Evolutionary conservation across 1,140 invertebrate species (phyloP).

Genomic region (Zaprionus davidi): DNA sequence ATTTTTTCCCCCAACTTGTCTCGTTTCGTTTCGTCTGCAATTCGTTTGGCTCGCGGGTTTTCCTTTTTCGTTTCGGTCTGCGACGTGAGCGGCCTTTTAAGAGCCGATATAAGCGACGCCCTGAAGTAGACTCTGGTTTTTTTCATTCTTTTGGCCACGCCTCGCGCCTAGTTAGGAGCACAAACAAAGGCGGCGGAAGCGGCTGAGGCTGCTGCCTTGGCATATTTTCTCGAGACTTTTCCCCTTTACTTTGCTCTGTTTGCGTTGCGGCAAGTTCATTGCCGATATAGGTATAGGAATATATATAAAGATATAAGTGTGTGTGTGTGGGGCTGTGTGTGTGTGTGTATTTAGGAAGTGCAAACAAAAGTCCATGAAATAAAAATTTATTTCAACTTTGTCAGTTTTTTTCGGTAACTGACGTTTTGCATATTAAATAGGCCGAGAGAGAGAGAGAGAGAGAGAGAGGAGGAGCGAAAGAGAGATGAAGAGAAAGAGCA

Average conservation of each 20-base stretch:
- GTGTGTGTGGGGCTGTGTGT: neutral
- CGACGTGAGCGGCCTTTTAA: constrained; percentile 68
- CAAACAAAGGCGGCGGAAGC: constrained; percentile 38
- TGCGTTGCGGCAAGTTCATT: constrained; percentile 76
- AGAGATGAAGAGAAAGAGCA: constrained; percentile 9
- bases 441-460: constrained; percentile 13
- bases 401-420: constrained; percentile 75
- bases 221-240: constrained; percentile 44
- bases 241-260: constrained; percentile 23
- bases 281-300: constrained; percentile 58
- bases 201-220: constrained; percentile 50
- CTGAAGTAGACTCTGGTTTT: constrained; percentile 42
- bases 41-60: constrained; percentile 26
- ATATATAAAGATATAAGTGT: constrained; percentile 1
- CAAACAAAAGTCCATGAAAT: constrained; percentile 75
- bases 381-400: constrained; percentile 83
- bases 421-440: constrained; percentile 82
- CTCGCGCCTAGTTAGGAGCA: constrained; percentile 50
- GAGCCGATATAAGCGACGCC: constrained; percentile 36
- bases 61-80: constrained; percentile 51
- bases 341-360: constrained; percentile 27
- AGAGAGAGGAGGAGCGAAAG: neutral
- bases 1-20: constrained; percentile 18
- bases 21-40: constrained; percentile 37
- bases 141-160: constrained; percentile 8